A percentile compares a stretch with the other conserved stretches of the same genome.
phyloP scores from a whole-genome alignment of 1,140 invertebrate species.

The Glomeris maerens region DNA sequence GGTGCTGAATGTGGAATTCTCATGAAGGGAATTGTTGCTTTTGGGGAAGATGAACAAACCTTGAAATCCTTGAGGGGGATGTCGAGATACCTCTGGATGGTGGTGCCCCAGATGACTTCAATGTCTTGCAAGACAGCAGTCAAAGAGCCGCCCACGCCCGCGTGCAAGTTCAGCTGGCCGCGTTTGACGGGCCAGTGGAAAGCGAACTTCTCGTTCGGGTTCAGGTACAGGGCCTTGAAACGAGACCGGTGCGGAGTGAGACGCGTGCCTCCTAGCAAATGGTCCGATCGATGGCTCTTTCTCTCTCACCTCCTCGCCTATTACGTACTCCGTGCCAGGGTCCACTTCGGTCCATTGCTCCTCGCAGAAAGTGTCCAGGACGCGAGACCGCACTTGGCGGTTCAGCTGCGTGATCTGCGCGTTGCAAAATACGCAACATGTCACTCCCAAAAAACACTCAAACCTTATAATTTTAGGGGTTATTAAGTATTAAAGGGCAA shows the following conservation, averaged over 20 bases:
- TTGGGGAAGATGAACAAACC: conserved; percentile 24
- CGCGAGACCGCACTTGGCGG: conserved; percentile 23
- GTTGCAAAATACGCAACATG: conserved; percentile 12
- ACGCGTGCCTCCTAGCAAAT: neutral
- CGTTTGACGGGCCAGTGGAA: conserved; percentile 76
- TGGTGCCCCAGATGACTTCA: conserved; percentile 71
- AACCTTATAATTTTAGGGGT: neutral
- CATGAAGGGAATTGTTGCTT: no score
- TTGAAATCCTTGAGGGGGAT: conserved; percentile 60
- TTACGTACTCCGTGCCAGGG: conserved; percentile 25
- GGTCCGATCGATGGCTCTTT: neutral
- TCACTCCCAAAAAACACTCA: neutral
- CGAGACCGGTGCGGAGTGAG: neutral
- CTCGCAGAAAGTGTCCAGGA: conserved; percentile 24
- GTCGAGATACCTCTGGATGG: conserved; percentile 56
- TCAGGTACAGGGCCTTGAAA: conserved; percentile 48
- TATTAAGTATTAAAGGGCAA: neutral
- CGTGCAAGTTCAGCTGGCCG: conserved; percentile 74
- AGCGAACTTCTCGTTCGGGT: conserved; percentile 58
- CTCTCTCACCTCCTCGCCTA: conserved; percentile 33
- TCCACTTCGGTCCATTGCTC: conserved; percentile 28
- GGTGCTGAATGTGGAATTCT: no score
- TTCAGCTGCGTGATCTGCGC: conserved; percentile 26
- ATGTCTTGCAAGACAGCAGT: conserved; percentile 67
- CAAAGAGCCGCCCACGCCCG: conserved; percentile 65